phyloP scores from a whole-genome alignment of 30 jellyfish, hydroid and myxozoan genomes.

The Chrysaora quinquecirrha region DNA sequence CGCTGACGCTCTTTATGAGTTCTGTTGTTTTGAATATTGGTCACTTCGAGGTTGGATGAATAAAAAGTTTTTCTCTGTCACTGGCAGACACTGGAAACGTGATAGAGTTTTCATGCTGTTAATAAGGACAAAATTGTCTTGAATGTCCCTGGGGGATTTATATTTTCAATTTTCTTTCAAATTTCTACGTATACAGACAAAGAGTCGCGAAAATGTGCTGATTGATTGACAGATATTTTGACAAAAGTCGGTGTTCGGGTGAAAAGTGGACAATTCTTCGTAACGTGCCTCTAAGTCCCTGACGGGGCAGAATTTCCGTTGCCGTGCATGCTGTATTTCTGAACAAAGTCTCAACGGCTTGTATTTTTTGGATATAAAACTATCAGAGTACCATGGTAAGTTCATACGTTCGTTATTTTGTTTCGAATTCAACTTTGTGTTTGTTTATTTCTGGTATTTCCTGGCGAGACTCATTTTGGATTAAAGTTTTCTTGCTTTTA shows the following conservation, averaged over 20 bases:
- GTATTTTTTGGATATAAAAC: not conserved
- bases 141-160: constrained; percentile 41
- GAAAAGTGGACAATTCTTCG: constrained; percentile 67
- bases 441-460: constrained; percentile 14
- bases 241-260: constrained; percentile 74
- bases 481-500: constrained; percentile 8
- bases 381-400: not conserved
- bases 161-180: constrained; percentile 8
- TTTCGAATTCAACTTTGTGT: not conserved
- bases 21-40: constrained; percentile 68
- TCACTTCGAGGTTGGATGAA: constrained; percentile 36
- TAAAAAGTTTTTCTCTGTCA: constrained; percentile 14
- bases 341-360: constrained; percentile 6
- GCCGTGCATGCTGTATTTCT: constrained; percentile 60
- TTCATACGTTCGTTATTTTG: not conserved
- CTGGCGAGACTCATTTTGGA: constrained; percentile 26
- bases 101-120: constrained; percentile 24
- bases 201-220: constrained; percentile 61
- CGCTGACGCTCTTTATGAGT: constrained; percentile 62
- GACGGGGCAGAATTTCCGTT: constrained; percentile 62
- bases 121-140: constrained; percentile 2
- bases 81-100: constrained; percentile 24
- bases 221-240: constrained; percentile 74
- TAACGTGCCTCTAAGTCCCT: constrained; percentile 77
- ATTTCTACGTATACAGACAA: constrained; percentile 20